A percentile compares a stretch with the other conserved stretches of the same genome.
phyloP scores from a whole-genome alignment of 2,797 vertebrate species.

The Acanthurus leucopareius region DNA sequence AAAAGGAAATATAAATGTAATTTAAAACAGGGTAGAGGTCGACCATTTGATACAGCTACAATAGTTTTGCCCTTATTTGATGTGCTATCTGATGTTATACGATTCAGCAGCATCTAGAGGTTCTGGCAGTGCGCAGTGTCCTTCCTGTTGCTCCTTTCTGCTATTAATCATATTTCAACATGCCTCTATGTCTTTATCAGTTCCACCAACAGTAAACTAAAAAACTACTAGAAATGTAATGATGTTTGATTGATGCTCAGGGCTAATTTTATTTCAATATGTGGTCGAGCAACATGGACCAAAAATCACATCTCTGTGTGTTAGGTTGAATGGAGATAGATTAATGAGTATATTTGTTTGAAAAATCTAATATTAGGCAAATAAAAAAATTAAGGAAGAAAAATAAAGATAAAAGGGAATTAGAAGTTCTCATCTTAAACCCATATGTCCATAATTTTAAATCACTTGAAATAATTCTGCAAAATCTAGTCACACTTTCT shows the following conservation, averaged over 20 bases:
- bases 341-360: no score
- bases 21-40: background rate
- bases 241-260: background rate
- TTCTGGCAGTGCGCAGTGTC: background rate
- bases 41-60: background rate
- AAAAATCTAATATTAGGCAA: background rate
- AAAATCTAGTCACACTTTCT: background rate
- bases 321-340: no score
- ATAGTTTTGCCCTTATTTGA: background rate
- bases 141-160: background rate
- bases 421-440: background rate
- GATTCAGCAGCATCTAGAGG: constrained; percentile 20
- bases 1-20: background rate
- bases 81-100: constrained; percentile 5
- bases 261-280: background rate
- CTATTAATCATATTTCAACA: background rate
- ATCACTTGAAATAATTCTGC: background rate
- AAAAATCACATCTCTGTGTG: no score
- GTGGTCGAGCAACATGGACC: no score
- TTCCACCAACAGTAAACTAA: background rate
- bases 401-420: background rate
- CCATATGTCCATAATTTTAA: background rate
- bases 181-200: background rate
- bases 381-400: background rate
- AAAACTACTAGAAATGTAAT: background rate